phyloP scores from a whole-genome alignment of 2,113 vertebrate genomes.

The Etia nguti region DNA sequence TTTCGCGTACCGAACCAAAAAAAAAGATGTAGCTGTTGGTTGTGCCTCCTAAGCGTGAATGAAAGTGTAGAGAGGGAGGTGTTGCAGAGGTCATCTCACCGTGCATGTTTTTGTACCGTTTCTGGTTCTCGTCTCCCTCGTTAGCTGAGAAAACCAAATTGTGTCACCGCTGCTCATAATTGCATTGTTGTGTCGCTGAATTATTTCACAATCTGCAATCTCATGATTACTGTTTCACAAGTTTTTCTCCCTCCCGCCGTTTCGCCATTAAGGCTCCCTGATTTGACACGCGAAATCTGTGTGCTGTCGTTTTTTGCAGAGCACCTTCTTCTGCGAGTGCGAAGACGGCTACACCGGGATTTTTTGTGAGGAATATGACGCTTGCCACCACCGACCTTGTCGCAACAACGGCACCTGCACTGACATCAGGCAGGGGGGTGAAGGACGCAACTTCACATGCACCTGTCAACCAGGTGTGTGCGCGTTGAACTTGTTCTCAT shows the following conservation, averaged over 20 bases:
- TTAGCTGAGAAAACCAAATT: neutral
- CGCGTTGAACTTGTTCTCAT: neutral
- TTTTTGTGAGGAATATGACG: constrained; percentile 91
- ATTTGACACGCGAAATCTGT: neutral
- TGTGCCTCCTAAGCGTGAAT: neutral
- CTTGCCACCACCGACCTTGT: constrained; percentile 83
- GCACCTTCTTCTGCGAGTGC: constrained; percentile 88
- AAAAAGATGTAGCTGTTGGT: neutral
- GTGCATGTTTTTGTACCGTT: neutral
- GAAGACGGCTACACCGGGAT: constrained; percentile 81
- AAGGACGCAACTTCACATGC: constrained; percentile 86
- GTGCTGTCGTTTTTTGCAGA: constrained; percentile 59
- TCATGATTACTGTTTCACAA: neutral
- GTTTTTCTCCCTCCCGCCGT: neutral
- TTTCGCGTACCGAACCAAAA: neutral
- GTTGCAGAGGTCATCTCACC: neutral
- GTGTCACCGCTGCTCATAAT: neutral
- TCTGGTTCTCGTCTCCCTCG: neutral
- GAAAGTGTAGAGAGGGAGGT: neutral
- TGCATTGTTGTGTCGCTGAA: neutral
- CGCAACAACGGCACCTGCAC: constrained; percentile 84
- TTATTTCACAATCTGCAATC: neutral
- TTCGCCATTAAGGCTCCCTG: neutral
- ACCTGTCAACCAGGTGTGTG: constrained; percentile 81
- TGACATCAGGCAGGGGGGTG: constrained; percentile 78